Evolutionary conservation across 2,113 vertebrate genomes (phyloP), one percentile per base, ranked within the genome.

Genomic region (Ictalurus punctatus): DNA sequence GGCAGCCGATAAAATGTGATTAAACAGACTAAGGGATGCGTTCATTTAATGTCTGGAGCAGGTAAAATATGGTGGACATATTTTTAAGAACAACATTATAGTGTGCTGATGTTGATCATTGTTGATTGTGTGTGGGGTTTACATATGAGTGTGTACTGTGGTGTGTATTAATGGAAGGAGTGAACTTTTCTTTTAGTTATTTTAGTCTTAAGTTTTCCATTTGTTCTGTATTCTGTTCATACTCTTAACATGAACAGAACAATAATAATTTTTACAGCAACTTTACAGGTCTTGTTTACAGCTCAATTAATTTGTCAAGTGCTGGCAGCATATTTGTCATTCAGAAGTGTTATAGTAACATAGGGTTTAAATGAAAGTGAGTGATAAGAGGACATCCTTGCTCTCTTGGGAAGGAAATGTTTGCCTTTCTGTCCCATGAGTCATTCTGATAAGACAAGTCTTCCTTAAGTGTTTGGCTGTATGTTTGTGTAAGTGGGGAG

Each of bases 361-460:
- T 61, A 83, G 34, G 23, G 71, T 80, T 30, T 54, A 37, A 80
- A 30, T 37, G 27, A 56, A 21, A 65, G 14, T 19, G 56, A 52
- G 78, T 89, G 86, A 90, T 89, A 90, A 85, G 69, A 74, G 76
- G 76, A 48, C 34, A 23, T 85, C 83, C 67, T 54, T 52, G 65
- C 74, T 84, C 56, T 82, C 67, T 58, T 30, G 71, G 58, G 76
- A 88, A 89, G 88, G 86, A 91, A 92, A 92, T 74, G 86, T 21
- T 92, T 83, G 78, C 87, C 89, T 92, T 91, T 87, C 91, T 91
- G 91, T 88, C 87, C 84, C 86, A 9, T 83, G 83, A 84, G 90
- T 86, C 81, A 85, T 2, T 54, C 27, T 91, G 90, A 91, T 88
- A 90, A 91, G 82, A 80, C n/a, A 13, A 63, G 63, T 54, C 44